Base-by-base conservation (phyloP, 1,140 invertebrate species). In the Luehdorfia chinensis region DNA sequence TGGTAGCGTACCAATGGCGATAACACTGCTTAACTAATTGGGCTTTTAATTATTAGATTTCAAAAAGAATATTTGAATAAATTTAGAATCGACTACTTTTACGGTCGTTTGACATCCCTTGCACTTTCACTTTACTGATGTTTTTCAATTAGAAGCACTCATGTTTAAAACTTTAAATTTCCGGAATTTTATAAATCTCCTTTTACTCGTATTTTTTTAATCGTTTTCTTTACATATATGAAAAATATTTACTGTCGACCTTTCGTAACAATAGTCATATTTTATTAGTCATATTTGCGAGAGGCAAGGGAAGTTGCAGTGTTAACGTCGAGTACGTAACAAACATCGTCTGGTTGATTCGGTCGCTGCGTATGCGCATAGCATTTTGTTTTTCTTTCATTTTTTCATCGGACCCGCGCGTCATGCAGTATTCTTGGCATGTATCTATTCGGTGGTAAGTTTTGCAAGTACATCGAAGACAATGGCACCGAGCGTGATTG, bases 391-490 rank as follows among this genome's bases (percentile, higher is more conserved):
- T 86, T 86, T 84, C 80, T 86, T 86, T 86, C 79, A 86, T 86
- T 86, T 77, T 75, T 68, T 70, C 76, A 84, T 80, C 75, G 72
- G 68, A 59, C 73, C 62, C 74, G 59, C 72, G 65, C 66, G 23
- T 31, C 86, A 66, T 62, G 87, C 94, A 97, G 96, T 93, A 96
- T 97, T 89, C 94, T 97, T 90, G 97, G 97, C 89, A 98, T 97
- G 96, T 96, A 97, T 91, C 94, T 98, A 88, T 98, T 98, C 92
- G 96, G 96, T 88, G 96, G 96, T 94, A 97, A 97, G 93, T 98
- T 98, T 96, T 98, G 97, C 94, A 97, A 96, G 92, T 94, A 93
- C 91, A 91, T 92, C 86, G 94, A 97, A 88, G 94, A 94, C 88
- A 92, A 92, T 88, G 92, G 92, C 83, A 92, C 94, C 87, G 92